Evolutionary conservation across 2,888 invertebrate species (phyloP), one percentile per base, ranked within the genome.

Genomic region (Cataglyphis albicans): DNA sequence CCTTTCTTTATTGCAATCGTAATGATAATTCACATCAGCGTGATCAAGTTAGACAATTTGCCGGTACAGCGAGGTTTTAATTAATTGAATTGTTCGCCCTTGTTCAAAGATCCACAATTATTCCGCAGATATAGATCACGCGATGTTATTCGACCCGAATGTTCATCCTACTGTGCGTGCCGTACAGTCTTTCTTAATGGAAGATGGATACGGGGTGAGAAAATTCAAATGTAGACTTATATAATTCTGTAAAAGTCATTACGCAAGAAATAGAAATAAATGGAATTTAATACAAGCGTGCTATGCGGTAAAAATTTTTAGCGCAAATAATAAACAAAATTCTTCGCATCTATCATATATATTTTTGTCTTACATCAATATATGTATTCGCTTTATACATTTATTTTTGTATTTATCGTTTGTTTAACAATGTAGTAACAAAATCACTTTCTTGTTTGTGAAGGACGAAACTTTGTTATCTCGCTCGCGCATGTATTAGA

Each of bases 51-150:
- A 52, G 25, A 59, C 61, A 38, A 63, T 63, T 21, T n/a, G 38
- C 44, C 32, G 25, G 57, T 29, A 32, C 70, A 12, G 18, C 18
- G 18, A 67, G 64, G 48, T 75, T 87, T 89, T 85, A 87, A 89
- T 89, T 89, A 89, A 86, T 84, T 55, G 32, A 29, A 81, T 81
- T 85, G 84, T 84, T 81, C 88, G 73, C 57, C 75, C 18, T 59
- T 70, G 35, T 59, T 48, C 35, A 38, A 70, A 55, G 57, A 83
- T 25, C 75, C n/a, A 18, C 74, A 86, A 87, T 85, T 84, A 72
- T 83, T 86, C 80, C 10, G n/a, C 25, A 29, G 67, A 72, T 65
- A 44, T 83, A 75, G 64, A 75, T 84, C 64, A 52, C 57, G 59
- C 57, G 72, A 78, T 84, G 81, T 87, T 86, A 84, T 86, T 84